Conservation (phyloP, 2,113 vertebrate genomes). For the Onychorhynchus coronatus region DNA sequence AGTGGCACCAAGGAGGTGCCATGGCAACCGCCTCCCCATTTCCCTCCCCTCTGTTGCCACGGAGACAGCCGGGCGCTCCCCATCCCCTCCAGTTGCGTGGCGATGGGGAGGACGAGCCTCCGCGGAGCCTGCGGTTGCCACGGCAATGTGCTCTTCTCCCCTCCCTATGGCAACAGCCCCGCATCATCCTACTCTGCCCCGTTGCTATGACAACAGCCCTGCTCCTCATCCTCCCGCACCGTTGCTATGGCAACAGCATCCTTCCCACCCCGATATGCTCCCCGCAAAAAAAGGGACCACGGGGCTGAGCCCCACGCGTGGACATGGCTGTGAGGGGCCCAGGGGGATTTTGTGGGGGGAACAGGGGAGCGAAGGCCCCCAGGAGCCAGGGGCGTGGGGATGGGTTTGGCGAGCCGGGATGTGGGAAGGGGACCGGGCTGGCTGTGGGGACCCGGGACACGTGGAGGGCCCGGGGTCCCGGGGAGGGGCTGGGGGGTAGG, state of each 20-base stretch:
- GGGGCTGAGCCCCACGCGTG: not conserved
- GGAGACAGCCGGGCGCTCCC: conserved; percentile 57
- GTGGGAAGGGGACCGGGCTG: not conserved
- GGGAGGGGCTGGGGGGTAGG: not conserved
- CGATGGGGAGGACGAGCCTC: not conserved
- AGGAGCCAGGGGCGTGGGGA: not conserved
- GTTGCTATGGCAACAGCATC: conserved; percentile 56
- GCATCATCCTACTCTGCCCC: conserved; percentile 28
- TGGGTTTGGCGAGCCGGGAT: not conserved
- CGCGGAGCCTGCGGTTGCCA: not conserved
- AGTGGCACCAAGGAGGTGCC: conserved; percentile 61
- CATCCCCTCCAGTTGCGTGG: conserved; percentile 30
- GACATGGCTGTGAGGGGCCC: not conserved
- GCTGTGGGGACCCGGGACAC: not conserved
- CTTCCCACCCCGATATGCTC: not conserved
- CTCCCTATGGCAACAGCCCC: conserved; percentile 44
- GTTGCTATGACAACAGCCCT: conserved; percentile 58
- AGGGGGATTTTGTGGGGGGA: not conserved
- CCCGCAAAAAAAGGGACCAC: rapidly evolving
- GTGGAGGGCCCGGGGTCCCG: not conserved
- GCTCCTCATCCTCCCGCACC: not conserved
- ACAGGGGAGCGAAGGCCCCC: not conserved
- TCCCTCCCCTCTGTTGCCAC: conserved; percentile 21
- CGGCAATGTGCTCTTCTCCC: not conserved
- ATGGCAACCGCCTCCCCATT: conserved; percentile 48